Evolutionary conservation across 2,797 vertebrate species (phyloP).

Genomic region (Parambassis ranga): DNA sequence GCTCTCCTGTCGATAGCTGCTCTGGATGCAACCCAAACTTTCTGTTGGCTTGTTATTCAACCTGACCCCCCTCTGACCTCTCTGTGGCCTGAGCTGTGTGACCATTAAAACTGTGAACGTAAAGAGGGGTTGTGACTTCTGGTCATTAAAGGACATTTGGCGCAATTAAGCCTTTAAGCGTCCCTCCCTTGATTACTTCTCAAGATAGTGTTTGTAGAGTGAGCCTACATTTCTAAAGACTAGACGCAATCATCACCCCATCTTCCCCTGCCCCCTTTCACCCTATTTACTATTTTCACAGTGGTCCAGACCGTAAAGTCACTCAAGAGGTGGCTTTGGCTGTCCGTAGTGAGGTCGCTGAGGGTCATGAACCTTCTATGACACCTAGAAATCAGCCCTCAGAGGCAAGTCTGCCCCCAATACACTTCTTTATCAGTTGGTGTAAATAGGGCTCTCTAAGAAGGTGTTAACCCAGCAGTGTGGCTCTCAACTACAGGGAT

Average conservation of each 20-base stretch:
- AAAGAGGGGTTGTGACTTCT: conserved; percentile 69
- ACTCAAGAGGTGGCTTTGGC: conserved; percentile 49
- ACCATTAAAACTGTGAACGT: conserved; percentile 50
- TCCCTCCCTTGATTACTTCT: conserved; percentile 83
- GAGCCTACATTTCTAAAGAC: conserved; percentile 75
- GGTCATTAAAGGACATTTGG: conserved; percentile 84
- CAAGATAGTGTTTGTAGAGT: conserved; percentile 83
- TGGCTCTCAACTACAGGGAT: no score
- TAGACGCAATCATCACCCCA: conserved; percentile 58
- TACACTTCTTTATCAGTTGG: conserved; percentile 19
- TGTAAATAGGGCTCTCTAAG: background rate
- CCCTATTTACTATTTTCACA: conserved; percentile 72
- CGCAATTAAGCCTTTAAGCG: conserved; percentile 79
- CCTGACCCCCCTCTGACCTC: conserved; percentile 70
- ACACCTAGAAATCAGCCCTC: conserved; percentile 31
- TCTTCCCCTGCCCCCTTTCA: background rate
- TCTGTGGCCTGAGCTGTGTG: conserved; percentile 23
- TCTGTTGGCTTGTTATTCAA: conserved; percentile 65
- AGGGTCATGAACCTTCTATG: conserved; percentile 61
- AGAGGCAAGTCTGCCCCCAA: conserved; percentile 14
- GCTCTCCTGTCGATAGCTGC: background rate
- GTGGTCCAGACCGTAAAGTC: conserved; percentile 68
- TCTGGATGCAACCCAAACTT: conserved; percentile 41
- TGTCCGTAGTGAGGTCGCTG: conserved; percentile 37
- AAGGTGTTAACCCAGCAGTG: background rate